These are phyloP conservation scores for Campoplex capitator DNA, from an alignment of 2,888 invertebrate species.

Conservation along the genomic window DNA sequence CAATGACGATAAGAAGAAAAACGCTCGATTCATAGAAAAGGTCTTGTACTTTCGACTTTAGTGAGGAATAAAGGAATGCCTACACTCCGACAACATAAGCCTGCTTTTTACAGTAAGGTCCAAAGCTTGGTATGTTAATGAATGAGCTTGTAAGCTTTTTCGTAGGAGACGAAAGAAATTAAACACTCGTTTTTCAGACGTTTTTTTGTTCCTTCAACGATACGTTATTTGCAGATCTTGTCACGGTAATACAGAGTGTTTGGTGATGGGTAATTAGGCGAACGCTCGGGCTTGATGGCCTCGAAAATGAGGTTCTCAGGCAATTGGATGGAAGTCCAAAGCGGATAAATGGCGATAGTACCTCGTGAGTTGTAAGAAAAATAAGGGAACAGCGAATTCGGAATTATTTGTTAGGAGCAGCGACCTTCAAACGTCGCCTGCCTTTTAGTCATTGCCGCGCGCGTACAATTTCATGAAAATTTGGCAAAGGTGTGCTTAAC, in stretches of 20 bases:
- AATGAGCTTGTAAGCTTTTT: background rate
- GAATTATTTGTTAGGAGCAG: conserved; percentile 17
- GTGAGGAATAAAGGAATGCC: background rate
- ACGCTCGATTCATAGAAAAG: background rate
- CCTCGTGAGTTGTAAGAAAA: background rate
- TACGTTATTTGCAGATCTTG: background rate
- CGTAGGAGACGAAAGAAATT: background rate
- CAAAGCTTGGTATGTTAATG: background rate
- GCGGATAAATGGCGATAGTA: background rate
- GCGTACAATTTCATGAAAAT: conserved; percentile 47
- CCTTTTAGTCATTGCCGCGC: conserved; percentile 40
- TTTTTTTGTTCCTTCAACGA: background rate
- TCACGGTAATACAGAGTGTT: background rate
- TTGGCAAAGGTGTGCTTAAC: conserved; percentile 58
- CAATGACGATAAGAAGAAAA: background rate
- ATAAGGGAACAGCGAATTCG: conserved; percentile 6
- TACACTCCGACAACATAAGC: background rate
- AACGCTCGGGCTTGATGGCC: background rate
- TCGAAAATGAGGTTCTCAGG: background rate
- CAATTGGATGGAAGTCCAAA: background rate
- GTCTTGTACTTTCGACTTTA: background rate
- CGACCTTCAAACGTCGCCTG: conserved; percentile 18
- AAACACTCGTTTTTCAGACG: background rate
- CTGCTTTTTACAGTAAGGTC: no score
- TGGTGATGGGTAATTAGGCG: background rate